These are phyloP conservation scores for Syngnathus acus DNA, from an alignment of 2,797 vertebrate species.

Conservation along the genomic window DNA sequence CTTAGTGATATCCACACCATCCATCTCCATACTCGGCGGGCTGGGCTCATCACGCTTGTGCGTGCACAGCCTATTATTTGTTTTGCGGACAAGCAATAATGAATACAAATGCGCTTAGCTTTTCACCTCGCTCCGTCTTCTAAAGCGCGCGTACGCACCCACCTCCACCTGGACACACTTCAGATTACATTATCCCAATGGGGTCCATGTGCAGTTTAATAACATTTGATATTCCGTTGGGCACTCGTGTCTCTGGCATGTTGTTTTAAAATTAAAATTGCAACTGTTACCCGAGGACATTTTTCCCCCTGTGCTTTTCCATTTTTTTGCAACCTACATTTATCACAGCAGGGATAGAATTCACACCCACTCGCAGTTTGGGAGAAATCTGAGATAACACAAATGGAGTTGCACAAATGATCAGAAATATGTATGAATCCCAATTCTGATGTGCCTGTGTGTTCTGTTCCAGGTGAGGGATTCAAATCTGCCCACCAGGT, in stretches of 20 bases:
- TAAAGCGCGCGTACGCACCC: constrained; percentile 6
- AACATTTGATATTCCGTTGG: constrained; percentile 11
- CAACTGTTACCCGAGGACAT: neutral
- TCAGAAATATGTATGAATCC: no score
- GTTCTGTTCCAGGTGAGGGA: constrained; percentile 76
- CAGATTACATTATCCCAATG: constrained; percentile 18
- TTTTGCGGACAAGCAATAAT: constrained; percentile 49
- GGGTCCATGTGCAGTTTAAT: constrained; percentile 16
- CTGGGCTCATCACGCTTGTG: constrained; percentile 14
- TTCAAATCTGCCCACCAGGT: constrained; percentile 62
- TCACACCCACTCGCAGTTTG: no score
- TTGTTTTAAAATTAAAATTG: neutral
- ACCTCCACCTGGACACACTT: constrained; percentile 8
- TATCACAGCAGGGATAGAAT: no score
- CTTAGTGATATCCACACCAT: constrained; percentile 43
- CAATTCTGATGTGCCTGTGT: neutral
- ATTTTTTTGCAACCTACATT: no score
- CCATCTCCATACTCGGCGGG: constrained; percentile 37
- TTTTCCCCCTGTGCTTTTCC: no score
- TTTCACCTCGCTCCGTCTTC: constrained; percentile 31
- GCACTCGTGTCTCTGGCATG: constrained; percentile 1
- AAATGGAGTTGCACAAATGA: no score
- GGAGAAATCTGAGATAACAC: no score
- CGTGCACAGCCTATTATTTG: constrained; percentile 32
- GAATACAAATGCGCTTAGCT: constrained; percentile 53